These are phyloP conservation scores for Gnathochromis pfefferi DNA, from an alignment of 2,113 vertebrate species.

Conservation along the genomic window DNA sequence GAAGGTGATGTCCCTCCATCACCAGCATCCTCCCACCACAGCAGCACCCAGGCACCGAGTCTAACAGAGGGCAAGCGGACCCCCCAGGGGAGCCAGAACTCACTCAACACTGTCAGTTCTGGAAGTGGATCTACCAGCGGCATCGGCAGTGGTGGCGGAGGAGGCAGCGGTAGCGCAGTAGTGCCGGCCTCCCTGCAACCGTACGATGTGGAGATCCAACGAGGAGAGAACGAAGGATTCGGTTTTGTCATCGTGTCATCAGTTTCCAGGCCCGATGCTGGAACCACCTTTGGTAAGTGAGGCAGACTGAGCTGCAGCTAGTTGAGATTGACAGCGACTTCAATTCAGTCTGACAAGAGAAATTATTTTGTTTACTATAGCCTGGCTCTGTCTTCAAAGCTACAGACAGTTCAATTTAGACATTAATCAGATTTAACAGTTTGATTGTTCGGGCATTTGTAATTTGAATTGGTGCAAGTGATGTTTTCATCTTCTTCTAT, in stretches of 20 bases:
- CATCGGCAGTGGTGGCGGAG: slow-evolving; percentile 83
- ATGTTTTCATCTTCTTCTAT: neutral
- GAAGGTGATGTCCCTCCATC: slow-evolving; percentile 88
- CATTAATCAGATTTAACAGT: neutral
- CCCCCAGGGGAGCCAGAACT: slow-evolving; percentile 95
- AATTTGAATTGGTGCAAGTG: neutral
- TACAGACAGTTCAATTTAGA: neutral
- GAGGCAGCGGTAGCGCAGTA: slow-evolving; percentile 80
- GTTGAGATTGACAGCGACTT: neutral
- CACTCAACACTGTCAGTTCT: slow-evolving; percentile 93
- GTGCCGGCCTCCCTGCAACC: slow-evolving; percentile 81
- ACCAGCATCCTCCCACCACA: slow-evolving; percentile 95
- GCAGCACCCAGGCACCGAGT: slow-evolving; percentile 91
- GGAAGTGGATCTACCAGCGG: slow-evolving; percentile 95
- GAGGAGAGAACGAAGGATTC: slow-evolving; percentile 91
- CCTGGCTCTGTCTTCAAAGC: neutral
- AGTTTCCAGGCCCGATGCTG: slow-evolving; percentile 88
- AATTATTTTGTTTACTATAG: neutral
- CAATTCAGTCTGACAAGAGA: neutral
- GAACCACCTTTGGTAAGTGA: slow-evolving; percentile 89
- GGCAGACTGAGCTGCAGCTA: neutral
- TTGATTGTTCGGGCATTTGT: neutral
- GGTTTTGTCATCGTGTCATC: slow-evolving; percentile 98
- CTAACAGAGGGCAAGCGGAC: slow-evolving; percentile 95
- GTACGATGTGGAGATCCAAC: slow-evolving; percentile 93